Evolutionary conservation across 2,888 invertebrate genomes (phyloP), one percentile per base, ranked within the genome.

Genomic region (Acanthosepion esculentum): DNA sequence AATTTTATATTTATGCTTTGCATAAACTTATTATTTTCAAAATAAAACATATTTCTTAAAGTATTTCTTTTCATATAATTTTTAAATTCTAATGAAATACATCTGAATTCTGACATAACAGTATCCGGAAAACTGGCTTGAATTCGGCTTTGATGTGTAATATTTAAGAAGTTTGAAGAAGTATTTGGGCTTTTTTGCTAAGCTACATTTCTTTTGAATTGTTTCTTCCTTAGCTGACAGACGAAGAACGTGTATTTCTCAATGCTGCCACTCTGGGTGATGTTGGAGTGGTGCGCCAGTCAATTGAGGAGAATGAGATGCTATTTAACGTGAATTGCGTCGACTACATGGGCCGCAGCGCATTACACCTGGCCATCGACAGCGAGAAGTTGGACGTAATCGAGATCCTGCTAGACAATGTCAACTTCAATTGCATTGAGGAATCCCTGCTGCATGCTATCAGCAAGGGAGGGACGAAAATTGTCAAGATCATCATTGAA

Each of bases 371-470:
- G 95, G 98, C 98, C 23, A 98, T 98, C 18, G 98, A 98, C 97
- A 98, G 98, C 95, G 98, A 98, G 96, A 98, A 98, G 96, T 98
- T 98, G 96, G 97, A 97, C 55, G 98, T 98, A 98, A 98, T 98
- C 29, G 98, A 98, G 96, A 98, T 98, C 96, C 97, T 98, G 93
- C 97, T 98, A 95, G 97, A 98, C 91, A 98, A 98, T 96, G 98
- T 98, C 20, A 98, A 98, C 95, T 98, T 98, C 96, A 98, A 96
- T 95, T 97, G 97, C 95, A 97, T 98, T 94, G 98, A 98, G 95
- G 98, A 98, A 97, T 98, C 98, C 94, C 98, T 98, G 48, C 97
- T 98, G 94, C 98, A 98, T 96, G 98, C 98, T 12, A 98, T 98
- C 95, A 97, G 97, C 95, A 97, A 98, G 96, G 98, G 98, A 96